Evolutionary conservation across 1,140 invertebrate species (phyloP).

Genomic region (Lineus longissimus): DNA sequence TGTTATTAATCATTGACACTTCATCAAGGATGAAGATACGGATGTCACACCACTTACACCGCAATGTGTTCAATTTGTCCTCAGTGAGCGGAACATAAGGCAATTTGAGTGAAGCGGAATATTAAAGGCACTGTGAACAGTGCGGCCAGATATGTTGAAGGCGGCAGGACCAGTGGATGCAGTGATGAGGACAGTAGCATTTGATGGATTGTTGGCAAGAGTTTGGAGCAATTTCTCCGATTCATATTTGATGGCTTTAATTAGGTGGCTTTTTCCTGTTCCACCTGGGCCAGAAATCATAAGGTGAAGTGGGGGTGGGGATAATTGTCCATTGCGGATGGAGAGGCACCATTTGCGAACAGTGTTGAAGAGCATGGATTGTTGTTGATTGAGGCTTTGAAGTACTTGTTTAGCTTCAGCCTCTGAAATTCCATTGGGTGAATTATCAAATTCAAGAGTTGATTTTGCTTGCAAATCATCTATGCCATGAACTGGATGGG

Average conservation of each 20-base stretch:
- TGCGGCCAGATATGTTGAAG: not conserved
- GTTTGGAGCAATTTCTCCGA: slow-evolving; percentile 12
- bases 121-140: not conserved
- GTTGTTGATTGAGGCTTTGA: not conserved
- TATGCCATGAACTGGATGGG: too few species aligned
- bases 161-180: not conserved
- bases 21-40: slow-evolving; percentile 13
- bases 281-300: slow-evolving; percentile 19
- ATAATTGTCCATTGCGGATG: not conserved
- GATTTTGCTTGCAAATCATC: not conserved
- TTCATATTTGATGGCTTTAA: slow-evolving; percentile 20
- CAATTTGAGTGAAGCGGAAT: not conserved
- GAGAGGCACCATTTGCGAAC: slow-evolving; percentile 18
- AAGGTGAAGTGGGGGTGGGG: slow-evolving; percentile 13
- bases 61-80: not conserved
- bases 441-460: not conserved
- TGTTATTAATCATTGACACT: slow-evolving; percentile 22
- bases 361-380: slow-evolving; percentile 15
- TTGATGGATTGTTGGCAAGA: slow-evolving; percentile 4
- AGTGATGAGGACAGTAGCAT: slow-evolving; percentile 8
- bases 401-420: not conserved
- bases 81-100: not conserved
- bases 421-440: not conserved
- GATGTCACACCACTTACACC: not conserved
- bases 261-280: slow-evolving; percentile 21